Percentiles rank a stretch among this genome's conserved stretches.
Evolutionary conservation across 2,113 vertebrate genomes (phyloP).

Genomic region (Clupea harengus): DNA sequence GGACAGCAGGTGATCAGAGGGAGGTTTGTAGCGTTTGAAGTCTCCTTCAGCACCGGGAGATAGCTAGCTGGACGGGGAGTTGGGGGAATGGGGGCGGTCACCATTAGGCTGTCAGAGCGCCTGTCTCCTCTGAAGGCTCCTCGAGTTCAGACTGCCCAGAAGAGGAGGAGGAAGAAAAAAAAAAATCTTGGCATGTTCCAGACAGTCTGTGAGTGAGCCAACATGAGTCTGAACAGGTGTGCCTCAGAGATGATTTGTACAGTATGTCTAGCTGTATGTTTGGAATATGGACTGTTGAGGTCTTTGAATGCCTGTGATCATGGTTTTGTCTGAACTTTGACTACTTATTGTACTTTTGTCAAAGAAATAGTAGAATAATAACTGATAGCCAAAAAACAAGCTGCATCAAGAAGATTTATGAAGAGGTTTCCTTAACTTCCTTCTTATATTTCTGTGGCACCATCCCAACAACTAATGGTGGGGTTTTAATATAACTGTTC

Average conservation of each 20-base stretch:
- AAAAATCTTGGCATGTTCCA: neutral
- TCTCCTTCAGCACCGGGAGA: constrained; percentile 31
- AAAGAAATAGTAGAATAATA: neutral
- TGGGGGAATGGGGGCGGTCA: neutral
- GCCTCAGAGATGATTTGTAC: neutral
- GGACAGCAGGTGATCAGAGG: constrained; percentile 49
- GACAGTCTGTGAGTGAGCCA: constrained; percentile 14
- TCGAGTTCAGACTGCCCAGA: constrained; percentile 34
- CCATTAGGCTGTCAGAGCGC: constrained; percentile 47
- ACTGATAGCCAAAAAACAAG: neutral
- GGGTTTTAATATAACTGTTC: neutral
- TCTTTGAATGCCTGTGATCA: constrained; percentile 27
- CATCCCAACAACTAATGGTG: neutral
- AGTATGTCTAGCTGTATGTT: neutral
- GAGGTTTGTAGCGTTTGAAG: constrained; percentile 50
- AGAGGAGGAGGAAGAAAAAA: neutral
- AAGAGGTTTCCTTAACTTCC: too few species aligned
- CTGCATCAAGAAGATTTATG: neutral
- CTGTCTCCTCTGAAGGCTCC: neutral
- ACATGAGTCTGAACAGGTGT: constrained; percentile 27
- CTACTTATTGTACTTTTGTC: neutral
- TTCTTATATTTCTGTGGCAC: neutral
- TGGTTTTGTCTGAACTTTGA: neutral
- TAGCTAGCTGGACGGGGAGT: constrained; percentile 21
- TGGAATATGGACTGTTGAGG: neutral